Base-by-base conservation (phyloP, 1,140 invertebrate species). In the Oryzaephilus surinamensis region DNA sequence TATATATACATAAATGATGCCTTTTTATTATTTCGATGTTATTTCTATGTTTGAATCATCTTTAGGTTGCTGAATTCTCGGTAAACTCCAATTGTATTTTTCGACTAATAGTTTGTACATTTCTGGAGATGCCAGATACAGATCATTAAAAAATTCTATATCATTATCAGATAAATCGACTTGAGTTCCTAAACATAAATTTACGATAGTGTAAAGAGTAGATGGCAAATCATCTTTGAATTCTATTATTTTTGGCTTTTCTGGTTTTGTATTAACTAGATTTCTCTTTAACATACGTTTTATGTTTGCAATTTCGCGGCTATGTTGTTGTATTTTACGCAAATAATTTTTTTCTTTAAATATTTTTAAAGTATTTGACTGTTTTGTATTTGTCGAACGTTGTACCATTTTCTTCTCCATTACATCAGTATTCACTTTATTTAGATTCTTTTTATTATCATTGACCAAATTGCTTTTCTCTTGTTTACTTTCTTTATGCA, bases 61-160 rank as follows among this genome's bases (percentile, higher is more conserved):
- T n/a, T n/a, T n/a, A n/a, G n/a, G n/a, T n/a, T n/a, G n/a, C n/a
- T n/a, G n/a, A n/a, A n/a, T n/a, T n/a, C 46, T 44, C 18, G 57
- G 57, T 21, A 59, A 50, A 34, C 50, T 50, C 57, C 57, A 60
- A 13, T 50, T 46, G 19, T 50, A 57, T 35, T 58, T 54, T n/a
- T 55, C 45, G 13, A 36, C 42, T 26, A 60, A 47, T 12, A 55
- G 32, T 20, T 60, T 48, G 46, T 56, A 58, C 6, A 48, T 24
- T 30, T 55, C 47, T 6, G 57, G 47, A 11, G 55, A 56, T 33
- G 39, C 38, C 35, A 41, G 45, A 34, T 60, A 49, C n/a, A 60
- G 23, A 17, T 50, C 43, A 16, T 46, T 50, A 37, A 60, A 55
- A 40, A 60, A 58, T 29, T 53, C 44, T 13, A 51, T 34, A 48